phyloP scores from a whole-genome alignment of 2,113 vertebrate genomes.

The Brienomyrus brachyistius region DNA sequence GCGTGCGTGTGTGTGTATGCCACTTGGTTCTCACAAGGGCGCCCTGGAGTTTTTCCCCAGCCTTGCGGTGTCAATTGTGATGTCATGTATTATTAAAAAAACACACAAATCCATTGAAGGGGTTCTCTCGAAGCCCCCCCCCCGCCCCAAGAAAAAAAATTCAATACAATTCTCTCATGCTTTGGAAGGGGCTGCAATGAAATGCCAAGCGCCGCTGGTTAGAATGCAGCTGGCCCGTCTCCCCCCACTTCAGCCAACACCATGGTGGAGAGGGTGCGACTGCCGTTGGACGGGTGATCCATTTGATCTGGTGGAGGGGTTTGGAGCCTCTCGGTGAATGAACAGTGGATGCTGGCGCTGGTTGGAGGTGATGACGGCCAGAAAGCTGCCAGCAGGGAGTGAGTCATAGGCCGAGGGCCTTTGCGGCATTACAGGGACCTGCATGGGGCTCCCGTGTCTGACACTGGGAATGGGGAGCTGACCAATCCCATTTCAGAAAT shows the following conservation, averaged over 20 bases:
- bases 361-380: background rate
- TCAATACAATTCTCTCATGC: background rate
- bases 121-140: background rate
- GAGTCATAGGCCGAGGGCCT: background rate
- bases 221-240: background rate
- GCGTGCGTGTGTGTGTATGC: background rate
- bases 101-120: background rate
- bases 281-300: background rate
- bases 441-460: background rate
- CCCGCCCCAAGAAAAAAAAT: background rate
- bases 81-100: slow-evolving; percentile 34
- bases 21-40: slow-evolving; percentile 45
- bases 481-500: background rate
- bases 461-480: background rate
- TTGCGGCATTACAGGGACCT: background rate
- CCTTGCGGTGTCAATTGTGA: slow-evolving; percentile 42
- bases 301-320: background rate
- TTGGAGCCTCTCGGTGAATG: background rate
- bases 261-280: background rate
- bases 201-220: background rate
- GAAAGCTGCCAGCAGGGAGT: background rate
- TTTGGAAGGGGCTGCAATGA: background rate
- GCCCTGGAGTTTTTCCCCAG: slow-evolving; percentile 47
- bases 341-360: background rate
- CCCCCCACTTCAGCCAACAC: background rate